Conservation (phyloP, 1,140 invertebrate species). For the Chlorops oryzae region DNA sequence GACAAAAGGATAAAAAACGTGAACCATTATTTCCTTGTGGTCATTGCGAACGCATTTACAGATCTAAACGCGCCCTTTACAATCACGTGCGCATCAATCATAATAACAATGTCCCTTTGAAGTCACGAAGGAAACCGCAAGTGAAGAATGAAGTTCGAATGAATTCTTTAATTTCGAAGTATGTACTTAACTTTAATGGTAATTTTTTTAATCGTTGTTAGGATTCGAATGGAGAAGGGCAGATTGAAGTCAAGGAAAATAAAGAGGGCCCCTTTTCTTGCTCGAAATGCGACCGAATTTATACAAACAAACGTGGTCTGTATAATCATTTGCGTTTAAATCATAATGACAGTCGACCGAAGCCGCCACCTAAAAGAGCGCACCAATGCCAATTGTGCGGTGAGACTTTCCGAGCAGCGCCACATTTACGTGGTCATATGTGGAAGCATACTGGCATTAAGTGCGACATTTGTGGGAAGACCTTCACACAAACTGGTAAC, state of each 20-base stretch:
- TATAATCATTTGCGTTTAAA: slow-evolving; percentile 31
- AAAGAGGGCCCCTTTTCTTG: slow-evolving; percentile 33
- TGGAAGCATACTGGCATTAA: slow-evolving; percentile 44
- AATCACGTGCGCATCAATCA: slow-evolving; percentile 27
- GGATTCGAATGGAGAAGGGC: not conserved
- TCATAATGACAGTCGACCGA: slow-evolving; percentile 24
- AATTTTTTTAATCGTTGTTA: not conserved
- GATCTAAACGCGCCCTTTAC: slow-evolving; percentile 31
- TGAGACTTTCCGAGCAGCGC: slow-evolving; percentile 35
- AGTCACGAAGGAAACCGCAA: no score
- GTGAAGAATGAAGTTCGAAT: slow-evolving; percentile 16
- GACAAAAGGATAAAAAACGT: slow-evolving; percentile 14
- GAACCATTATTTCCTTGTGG: slow-evolving; percentile 39
- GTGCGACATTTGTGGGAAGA: slow-evolving; percentile 41
- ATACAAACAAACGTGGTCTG: slow-evolving; percentile 33
- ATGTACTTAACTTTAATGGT: not conserved
- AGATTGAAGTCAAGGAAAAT: slow-evolving; percentile 16
- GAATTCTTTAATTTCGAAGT: slow-evolving; percentile 10
- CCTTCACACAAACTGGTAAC: slow-evolving; percentile 38
- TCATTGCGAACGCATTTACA: slow-evolving; percentile 32
- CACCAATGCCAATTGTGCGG: slow-evolving; percentile 33
- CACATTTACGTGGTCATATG: slow-evolving; percentile 32
- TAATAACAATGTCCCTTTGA: no score
- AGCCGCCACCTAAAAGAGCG: not conserved
- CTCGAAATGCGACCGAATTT: slow-evolving; percentile 30